phyloP scores from a whole-genome alignment of 2,797 vertebrate species.

The Lateolabrax maculatus region DNA sequence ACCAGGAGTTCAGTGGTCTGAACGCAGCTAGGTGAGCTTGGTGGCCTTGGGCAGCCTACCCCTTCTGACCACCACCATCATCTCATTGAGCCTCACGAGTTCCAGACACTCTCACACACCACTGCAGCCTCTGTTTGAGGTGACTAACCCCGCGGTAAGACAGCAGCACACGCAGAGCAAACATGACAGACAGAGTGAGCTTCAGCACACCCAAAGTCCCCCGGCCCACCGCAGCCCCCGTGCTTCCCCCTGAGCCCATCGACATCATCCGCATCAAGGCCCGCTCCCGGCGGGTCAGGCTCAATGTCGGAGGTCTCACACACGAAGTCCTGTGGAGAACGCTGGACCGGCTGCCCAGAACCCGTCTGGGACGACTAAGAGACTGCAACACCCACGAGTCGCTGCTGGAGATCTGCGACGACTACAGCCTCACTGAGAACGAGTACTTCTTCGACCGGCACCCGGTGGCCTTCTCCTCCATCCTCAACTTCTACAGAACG shows the following conservation, averaged over 20 bases:
- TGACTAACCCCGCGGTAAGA: neutral
- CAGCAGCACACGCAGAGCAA: slow-evolving; percentile 18
- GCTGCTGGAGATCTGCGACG: slow-evolving; percentile 96
- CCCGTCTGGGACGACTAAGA: slow-evolving; percentile 93
- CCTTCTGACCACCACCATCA: slow-evolving; percentile 1
- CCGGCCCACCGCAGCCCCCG: slow-evolving; percentile 75
- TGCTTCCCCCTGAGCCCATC: slow-evolving; percentile 95
- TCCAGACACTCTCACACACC: neutral
- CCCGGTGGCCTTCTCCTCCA: slow-evolving; percentile 97
- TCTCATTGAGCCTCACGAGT: neutral
- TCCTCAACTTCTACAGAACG: slow-evolving; percentile 99
- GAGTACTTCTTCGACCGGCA: slow-evolving; percentile 99
- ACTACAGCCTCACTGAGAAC: slow-evolving; percentile 94
- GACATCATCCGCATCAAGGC: slow-evolving; percentile 96
- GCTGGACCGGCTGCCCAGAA: slow-evolving; percentile 95
- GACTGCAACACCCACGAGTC: slow-evolving; percentile 98
- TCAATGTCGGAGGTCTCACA: slow-evolving; percentile 96
- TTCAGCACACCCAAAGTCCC: slow-evolving; percentile 86
- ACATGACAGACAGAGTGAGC: slow-evolving; percentile 91
- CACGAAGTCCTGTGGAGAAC: slow-evolving; percentile 98
- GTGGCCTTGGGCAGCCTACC: slow-evolving; percentile 27
- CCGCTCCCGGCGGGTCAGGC: slow-evolving; percentile 92
- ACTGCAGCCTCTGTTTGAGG: neutral
- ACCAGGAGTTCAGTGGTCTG: slow-evolving; percentile 30
- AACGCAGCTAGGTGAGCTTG: slow-evolving; percentile 46